phyloP scores from a whole-genome alignment of 2,888 invertebrate species.

The Drosophila mimetica region DNA sequence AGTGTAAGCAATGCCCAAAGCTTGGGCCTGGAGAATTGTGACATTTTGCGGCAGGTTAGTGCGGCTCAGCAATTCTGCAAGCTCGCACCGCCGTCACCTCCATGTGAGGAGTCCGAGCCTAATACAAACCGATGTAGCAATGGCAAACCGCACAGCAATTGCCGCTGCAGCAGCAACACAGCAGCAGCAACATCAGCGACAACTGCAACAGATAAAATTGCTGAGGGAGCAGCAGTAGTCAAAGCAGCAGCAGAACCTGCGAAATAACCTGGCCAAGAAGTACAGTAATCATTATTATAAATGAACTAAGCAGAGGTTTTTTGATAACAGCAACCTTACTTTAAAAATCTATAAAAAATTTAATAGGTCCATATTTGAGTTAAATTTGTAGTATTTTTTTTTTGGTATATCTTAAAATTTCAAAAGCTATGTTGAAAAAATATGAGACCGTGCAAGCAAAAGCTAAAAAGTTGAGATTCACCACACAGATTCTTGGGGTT shows the following conservation, averaged over 20 bases:
- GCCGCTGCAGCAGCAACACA: slow-evolving; percentile 49
- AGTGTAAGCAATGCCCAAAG: neutral
- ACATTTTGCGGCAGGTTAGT: slow-evolving; percentile 70
- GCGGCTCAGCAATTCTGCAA: slow-evolving; percentile 4
- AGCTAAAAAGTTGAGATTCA: too few species aligned
- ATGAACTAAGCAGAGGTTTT: neutral
- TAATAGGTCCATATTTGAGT: too few species aligned
- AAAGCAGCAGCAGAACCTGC: slow-evolving; percentile 15
- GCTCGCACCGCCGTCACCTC: neutral
- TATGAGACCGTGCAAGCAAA: too few species aligned
- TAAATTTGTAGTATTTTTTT: too few species aligned
- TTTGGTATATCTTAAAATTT: too few species aligned
- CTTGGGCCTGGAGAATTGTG: slow-evolving; percentile 48
- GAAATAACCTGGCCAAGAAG: slow-evolving; percentile 1
- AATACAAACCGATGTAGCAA: slow-evolving; percentile 8
- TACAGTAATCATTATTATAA: slow-evolving; percentile 2
- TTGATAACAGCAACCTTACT: neutral
- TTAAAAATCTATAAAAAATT: too few species aligned
- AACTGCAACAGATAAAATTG: slow-evolving; percentile 14
- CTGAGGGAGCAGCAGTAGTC: slow-evolving; percentile 12
- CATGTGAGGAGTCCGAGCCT: slow-evolving; percentile 3
- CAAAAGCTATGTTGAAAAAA: too few species aligned
- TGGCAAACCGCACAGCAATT: slow-evolving; percentile 68
- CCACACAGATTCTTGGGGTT: too few species aligned
- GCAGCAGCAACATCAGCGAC: slow-evolving; percentile 2